These are phyloP conservation scores for Sebastes iracundus DNA, from an alignment of 2,797 vertebrate genomes.

Conservation along the genomic window DNA sequence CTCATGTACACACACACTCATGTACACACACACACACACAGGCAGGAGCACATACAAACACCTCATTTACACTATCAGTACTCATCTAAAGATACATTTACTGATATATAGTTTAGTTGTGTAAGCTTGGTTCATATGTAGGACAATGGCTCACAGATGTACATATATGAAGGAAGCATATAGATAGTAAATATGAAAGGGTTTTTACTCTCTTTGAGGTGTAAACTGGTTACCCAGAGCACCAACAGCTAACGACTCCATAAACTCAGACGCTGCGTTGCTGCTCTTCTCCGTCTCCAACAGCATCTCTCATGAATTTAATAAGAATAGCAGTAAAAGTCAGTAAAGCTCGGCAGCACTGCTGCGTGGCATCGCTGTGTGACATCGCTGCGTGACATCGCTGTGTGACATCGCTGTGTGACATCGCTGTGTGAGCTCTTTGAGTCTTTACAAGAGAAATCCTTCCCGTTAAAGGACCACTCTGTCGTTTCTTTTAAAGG, in stretches of 20 bases:
- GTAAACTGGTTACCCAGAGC: not conserved
- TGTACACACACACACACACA: not conserved
- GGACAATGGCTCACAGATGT: not conserved
- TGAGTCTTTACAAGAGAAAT: slow-evolving; percentile 38
- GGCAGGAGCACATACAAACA: not conserved
- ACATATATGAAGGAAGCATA: not conserved
- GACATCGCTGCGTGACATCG: no score
- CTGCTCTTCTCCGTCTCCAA: slow-evolving; percentile 54
- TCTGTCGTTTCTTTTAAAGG: not conserved
- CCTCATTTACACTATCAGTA: not conserved
- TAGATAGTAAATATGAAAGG: no score
- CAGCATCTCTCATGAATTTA: slow-evolving; percentile 63
- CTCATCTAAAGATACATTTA: not conserved
- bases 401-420: no score
- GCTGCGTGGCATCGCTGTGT: not conserved
- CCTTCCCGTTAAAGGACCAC: slow-evolving; percentile 23
- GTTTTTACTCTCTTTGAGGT: not conserved
- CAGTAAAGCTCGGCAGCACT: not conserved
- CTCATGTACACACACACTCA: not conserved
- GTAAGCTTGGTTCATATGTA: not conserved
- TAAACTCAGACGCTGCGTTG: slow-evolving; percentile 41
- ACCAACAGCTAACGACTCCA: slow-evolving; percentile 51
- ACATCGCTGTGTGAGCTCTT: slow-evolving; percentile 28
- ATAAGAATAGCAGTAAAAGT: slow-evolving; percentile 63
- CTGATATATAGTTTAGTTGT: not conserved